These are phyloP conservation scores for Bothrops jararaca DNA, from an alignment of 2,113 vertebrate genomes.

Conservation along the genomic window DNA sequence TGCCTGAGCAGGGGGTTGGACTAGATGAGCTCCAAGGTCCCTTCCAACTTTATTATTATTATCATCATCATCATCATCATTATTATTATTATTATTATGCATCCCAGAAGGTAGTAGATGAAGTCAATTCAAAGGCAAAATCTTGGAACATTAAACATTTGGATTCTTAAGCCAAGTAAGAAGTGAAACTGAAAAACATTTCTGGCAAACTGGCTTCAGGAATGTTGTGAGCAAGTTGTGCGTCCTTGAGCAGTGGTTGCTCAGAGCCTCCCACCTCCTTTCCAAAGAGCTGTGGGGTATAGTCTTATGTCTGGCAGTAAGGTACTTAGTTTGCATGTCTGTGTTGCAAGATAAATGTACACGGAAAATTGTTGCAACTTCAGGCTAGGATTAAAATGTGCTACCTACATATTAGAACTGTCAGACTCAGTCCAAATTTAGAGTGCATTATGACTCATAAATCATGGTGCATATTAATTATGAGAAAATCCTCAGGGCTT, in stretches of 20 bases:
- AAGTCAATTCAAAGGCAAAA: not conserved
- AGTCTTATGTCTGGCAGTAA: not conserved
- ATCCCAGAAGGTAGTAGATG: not conserved
- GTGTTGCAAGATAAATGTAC: not conserved
- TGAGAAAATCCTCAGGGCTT: constrained; percentile 15
- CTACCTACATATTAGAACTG: not conserved
- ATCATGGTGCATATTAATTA: not conserved
- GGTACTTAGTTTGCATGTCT: not conserved
- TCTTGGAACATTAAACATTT: not conserved
- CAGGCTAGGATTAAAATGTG: not conserved
- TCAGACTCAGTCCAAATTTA: not conserved
- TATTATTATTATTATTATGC: too few species aligned
- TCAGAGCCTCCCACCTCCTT: not conserved
- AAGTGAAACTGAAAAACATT: not conserved
- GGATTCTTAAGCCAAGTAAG: not conserved
- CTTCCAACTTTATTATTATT: too few species aligned
- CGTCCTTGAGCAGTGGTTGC: not conserved
- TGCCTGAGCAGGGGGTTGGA: too few species aligned
- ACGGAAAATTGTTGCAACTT: not conserved
- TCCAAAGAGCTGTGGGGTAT: not conserved
- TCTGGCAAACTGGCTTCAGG: not conserved
- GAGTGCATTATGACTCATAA: constrained; percentile 13
- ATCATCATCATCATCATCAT: too few species aligned
- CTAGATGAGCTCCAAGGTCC: too few species aligned
- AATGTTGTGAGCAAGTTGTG: not conserved